phyloP scores from a whole-genome alignment of 2,113 vertebrate species.

The Laticauda colubrina region DNA sequence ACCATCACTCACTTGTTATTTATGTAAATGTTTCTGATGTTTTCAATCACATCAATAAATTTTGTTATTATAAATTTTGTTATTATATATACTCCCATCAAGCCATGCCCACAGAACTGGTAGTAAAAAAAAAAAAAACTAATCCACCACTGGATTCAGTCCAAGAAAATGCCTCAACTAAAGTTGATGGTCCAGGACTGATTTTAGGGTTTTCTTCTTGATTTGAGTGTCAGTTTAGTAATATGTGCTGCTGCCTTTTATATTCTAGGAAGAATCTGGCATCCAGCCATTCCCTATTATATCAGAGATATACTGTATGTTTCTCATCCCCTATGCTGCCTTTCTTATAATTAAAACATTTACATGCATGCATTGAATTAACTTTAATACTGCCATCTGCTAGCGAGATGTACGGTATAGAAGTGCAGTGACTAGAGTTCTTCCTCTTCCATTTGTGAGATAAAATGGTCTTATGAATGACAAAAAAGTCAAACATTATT shows the following conservation, averaged over 20 bases:
- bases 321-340: background rate
- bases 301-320: background rate
- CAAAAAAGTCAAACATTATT: background rate
- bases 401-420: background rate
- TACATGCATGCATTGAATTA: background rate
- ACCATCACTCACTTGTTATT: background rate
- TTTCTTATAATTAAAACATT: background rate
- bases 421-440: background rate
- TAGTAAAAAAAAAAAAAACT: too few species aligned
- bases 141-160: background rate
- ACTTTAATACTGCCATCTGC: background rate
- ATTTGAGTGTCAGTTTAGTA: background rate
- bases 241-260: background rate
- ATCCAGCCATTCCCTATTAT: background rate
- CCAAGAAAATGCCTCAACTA: background rate
- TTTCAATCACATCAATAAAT: conserved; percentile 16
- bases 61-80: too few species aligned
- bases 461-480: background rate
- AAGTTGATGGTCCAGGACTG: background rate
- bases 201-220: background rate
- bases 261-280: background rate
- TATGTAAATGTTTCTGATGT: background rate
- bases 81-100: too few species aligned
- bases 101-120: too few species aligned
- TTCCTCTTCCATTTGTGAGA: background rate